Evolutionary conservation across 2,888 invertebrate genomes (phyloP).

Genomic region (Rotaria macrura): DNA sequence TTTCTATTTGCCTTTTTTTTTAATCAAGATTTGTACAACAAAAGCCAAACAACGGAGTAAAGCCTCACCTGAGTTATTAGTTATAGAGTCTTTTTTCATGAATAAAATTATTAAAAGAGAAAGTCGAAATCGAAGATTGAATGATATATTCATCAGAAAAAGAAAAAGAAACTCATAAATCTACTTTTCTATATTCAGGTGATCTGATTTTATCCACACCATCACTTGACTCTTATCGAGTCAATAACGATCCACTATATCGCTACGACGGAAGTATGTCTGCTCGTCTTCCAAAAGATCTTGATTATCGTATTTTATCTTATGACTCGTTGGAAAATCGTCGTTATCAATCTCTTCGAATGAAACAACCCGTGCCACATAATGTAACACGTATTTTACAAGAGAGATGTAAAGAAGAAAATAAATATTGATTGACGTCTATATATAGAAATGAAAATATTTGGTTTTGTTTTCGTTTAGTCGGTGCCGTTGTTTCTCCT

Average conservation of each 20-base stretch:
- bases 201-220: not conserved
- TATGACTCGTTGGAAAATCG: not conserved
- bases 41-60: no score
- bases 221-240: not conserved
- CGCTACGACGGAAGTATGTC: not conserved
- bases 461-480: not conserved
- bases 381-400: constrained; percentile 11
- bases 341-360: not conserved
- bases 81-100: no score
- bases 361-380: not conserved
- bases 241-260: not conserved
- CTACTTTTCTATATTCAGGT: not conserved
- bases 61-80: no score
- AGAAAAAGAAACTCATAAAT: no score
- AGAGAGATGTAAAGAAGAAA: not conserved
- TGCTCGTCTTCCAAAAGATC: not conserved
- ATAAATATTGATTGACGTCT: not conserved
- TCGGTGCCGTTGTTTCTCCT: not conserved
- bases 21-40: not conserved
- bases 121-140: no score
- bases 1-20: not conserved
- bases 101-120: not conserved
- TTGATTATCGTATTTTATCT: constrained; percentile 5
- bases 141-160: no score
- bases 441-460: not conserved